These are phyloP conservation scores for Cryptoprocta ferox DNA, from an alignment of 2,797 vertebrate genomes.

Conservation along the genomic window DNA sequence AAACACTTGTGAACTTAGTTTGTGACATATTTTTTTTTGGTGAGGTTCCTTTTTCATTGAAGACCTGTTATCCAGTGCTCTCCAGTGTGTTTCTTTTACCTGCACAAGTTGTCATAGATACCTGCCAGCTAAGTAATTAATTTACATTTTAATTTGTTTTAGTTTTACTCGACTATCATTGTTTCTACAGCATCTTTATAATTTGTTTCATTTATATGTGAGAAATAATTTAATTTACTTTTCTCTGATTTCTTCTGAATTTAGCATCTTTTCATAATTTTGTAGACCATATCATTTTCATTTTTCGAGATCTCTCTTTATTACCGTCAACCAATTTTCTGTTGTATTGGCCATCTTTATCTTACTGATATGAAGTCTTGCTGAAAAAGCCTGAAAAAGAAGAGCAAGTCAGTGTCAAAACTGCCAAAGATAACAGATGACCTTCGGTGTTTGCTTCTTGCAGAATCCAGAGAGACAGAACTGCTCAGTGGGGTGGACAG, in stretches of 20 bases:
- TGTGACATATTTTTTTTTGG: not conserved
- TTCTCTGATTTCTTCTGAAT: not conserved
- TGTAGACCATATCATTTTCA: not conserved
- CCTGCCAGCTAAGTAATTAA: not conserved
- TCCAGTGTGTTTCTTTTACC: not conserved
- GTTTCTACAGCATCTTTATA: not conserved
- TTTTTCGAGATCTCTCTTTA: not conserved
- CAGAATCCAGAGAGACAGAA: conserved; percentile 98
- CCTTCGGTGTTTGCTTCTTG: conserved; percentile 56
- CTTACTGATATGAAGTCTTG: not conserved
- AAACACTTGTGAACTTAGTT: not conserved
- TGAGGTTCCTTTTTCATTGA: not conserved
- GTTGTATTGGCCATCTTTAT: not conserved
- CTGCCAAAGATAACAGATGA: not conserved
- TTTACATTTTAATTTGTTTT: not conserved
- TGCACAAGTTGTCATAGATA: not conserved
- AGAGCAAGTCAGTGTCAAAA: not conserved
- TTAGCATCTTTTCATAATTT: not conserved
- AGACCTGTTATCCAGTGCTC: not conserved
- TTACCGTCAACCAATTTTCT: not conserved
- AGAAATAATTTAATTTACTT: not conserved
- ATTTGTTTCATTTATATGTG: not conserved
- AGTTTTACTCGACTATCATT: not conserved
- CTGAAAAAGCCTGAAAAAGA: not conserved
- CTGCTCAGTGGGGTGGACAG: conserved; percentile 96